Base-by-base conservation (phyloP, 2,797 vertebrate species). In the Labroides dimidiatus region DNA sequence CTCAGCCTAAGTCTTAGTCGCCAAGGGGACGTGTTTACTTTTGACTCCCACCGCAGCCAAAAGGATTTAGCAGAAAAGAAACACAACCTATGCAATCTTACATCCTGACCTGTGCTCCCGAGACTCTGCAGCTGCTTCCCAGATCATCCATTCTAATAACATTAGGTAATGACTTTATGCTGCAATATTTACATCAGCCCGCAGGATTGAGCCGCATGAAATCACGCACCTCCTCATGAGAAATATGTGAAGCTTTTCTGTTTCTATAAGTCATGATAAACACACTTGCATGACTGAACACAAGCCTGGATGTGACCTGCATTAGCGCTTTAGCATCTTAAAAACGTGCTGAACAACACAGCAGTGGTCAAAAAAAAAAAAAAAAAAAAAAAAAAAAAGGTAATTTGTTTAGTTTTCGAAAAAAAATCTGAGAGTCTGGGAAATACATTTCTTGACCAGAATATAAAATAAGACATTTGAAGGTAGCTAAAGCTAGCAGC, bases 21-120 rank as follows among this genome's bases (percentile, higher is more conserved):
- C 53, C 1, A 54, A 59, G 58, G 72, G 74, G 53, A 76, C 69
- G 0, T 87, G 78, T 88, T 87, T 87, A 83, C 77, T 68, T 75
- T 65, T 43, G 77, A 82, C 81, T 84, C 64, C 65, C 30, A 39
- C 65, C 12, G 15, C 62, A 62, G 63, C 64, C 47, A 17, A 68
- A 67, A 56, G 72, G 80, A 86, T 90, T 89, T 87, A 87, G 21
- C 56, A 2, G 69, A 50, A 67, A 81, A 77, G 69, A 80, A 75
- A 72, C 79, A 58, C 60, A 77, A 81, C 79, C 83, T 77, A 47
- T 65, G 60, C 13, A 1, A 72, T 64, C 60, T 78, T 72, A 77
- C 59, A 75, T 69, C 64, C 63, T 75, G 72, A 85, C 76, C 72
- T 76, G 58, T n/a, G 6, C 57, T 75, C 72, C 1, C 0, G 64